These are phyloP conservation scores for Hexactinellida sp. DNA, from an alignment of 37 sponge, comb jelly and placozoan species.

Conservation along the genomic window DNA sequence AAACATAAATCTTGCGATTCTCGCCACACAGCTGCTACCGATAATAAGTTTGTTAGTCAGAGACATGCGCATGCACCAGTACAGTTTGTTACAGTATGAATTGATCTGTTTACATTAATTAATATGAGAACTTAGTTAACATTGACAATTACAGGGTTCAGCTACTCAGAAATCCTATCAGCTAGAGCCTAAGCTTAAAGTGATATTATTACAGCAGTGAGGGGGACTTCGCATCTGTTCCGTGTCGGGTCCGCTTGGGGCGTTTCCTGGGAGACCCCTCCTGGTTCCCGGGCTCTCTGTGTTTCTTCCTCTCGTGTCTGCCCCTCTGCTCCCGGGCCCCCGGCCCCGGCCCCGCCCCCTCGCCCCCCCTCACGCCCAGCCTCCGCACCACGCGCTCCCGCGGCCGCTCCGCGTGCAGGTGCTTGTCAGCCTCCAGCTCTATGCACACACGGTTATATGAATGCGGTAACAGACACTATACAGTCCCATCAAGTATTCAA, in stretches of 20 bases:
- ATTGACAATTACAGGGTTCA: not conserved
- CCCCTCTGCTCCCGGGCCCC: not conserved
- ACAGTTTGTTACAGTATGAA: too few species aligned
- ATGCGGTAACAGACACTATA: too few species aligned
- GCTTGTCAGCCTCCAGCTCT: not conserved
- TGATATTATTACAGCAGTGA: not conserved
- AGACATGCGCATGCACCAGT: too few species aligned
- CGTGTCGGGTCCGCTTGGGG: not conserved
- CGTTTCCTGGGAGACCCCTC: not conserved
- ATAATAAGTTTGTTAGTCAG: too few species aligned
- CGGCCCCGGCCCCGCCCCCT: not conserved
- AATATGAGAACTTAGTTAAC: not conserved
- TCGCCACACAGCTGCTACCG: too few species aligned
- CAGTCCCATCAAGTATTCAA: too few species aligned
- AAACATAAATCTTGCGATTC: too few species aligned
- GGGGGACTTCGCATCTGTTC: not conserved
- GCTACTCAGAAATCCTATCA: not conserved
- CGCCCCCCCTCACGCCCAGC: not conserved
- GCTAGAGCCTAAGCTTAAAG: not conserved
- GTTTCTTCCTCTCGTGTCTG: conserved; percentile 8
- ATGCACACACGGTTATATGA: not conserved
- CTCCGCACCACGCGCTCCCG: not conserved
- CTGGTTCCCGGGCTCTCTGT: not conserved
- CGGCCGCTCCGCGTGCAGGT: not conserved
- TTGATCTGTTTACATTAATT: too few species aligned